Percentiles rank a stretch among this genome's conserved stretches.
phyloP scores from a whole-genome alignment of 2,888 invertebrate species.

The Drosophila tanythrix region DNA sequence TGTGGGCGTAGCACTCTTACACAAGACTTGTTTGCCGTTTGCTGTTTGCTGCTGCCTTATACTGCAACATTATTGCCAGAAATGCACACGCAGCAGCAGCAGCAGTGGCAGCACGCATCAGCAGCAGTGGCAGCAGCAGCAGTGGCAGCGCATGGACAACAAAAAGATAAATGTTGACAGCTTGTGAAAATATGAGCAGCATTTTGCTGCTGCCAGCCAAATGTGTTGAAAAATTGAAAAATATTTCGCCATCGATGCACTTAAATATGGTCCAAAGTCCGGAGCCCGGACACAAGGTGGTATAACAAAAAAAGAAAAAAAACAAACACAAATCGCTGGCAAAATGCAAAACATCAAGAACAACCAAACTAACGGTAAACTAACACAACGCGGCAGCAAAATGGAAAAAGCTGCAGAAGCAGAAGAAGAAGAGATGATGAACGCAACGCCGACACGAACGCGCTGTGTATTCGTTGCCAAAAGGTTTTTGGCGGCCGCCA shows the following conservation, averaged over 20 bases:
- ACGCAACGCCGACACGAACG: slow-evolving; percentile 21
- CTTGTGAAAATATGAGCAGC: slow-evolving; percentile 76
- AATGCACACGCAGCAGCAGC: slow-evolving; percentile 67
- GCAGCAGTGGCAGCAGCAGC: slow-evolving; percentile 36
- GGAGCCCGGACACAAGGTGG: slow-evolving; percentile 20
- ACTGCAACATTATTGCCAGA: slow-evolving; percentile 70
- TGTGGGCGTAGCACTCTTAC: slow-evolving; percentile 58
- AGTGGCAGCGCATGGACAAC: slow-evolving; percentile 15
- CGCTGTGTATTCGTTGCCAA: slow-evolving; percentile 59
- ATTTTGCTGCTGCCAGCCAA: slow-evolving; percentile 77
- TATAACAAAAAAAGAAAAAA: slow-evolving; percentile 17
- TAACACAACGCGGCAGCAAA: neutral
- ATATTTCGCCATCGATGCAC: slow-evolving; percentile 78
- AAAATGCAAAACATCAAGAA: slow-evolving; percentile 54
- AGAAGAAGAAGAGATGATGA: neutral
- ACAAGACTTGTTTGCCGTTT: slow-evolving; percentile 65
- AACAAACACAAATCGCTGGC: slow-evolving; percentile 49
- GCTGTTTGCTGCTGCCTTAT: slow-evolving; percentile 13
- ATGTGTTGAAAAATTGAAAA: slow-evolving; percentile 79
- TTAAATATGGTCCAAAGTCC: slow-evolving; percentile 66
- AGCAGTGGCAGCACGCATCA: neutral
- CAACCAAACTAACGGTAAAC: slow-evolving; percentile 10
- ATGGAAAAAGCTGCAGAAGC: neutral
- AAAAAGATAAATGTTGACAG: slow-evolving; percentile 76
- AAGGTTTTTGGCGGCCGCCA: slow-evolving; percentile 68